Evolutionary conservation across 2,113 vertebrate genomes (phyloP), one percentile per base, ranked within the genome.

Genomic region (Circaetus cinerascens): DNA sequence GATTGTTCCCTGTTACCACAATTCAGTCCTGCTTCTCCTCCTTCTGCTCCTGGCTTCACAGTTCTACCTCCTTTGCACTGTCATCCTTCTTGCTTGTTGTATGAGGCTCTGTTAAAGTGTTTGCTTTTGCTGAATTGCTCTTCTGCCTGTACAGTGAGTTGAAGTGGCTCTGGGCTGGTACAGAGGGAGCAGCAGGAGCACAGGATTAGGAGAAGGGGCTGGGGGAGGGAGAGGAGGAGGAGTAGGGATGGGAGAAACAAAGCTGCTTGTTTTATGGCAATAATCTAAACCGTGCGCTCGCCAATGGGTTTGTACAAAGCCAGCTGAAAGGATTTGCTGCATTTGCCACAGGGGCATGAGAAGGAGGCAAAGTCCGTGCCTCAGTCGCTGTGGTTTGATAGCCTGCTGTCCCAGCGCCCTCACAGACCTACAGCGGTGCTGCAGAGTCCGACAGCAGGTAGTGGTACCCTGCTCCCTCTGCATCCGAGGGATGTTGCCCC

Each of bases 351-450:
- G 38, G n/a, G 29, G 7, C 17, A 4, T 1, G 55, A 43, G 64
- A 34, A 74, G 45, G 30, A 51, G 59, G 81, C 55, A 14, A 36
- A 53, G 36, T 11, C 55, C 0, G 0, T 6, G 53, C 27, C 15
- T 60, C 30, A 7, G 53, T 32, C 34, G 0, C n/a, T 19, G 51
- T 1, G 38, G 55, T 81, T 56, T 43, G 63, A 10, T 79, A 46
- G 45, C 32, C 11, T 0, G 0, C 12, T 53, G 51, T 63, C 32
- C 17, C 46, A 41, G 90, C 0, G 0, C 25, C 66, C 55, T 34
- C 68, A 9, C 1, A 2, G 59, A 10, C 34, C 36, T 4, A 3
- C 9, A 9, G 7, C 1, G 1, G 20, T 12, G 68, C 8, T 3
- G 40, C 26, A 1, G 34, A 40, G 34, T 25, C 46, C 8, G 0